Evolutionary conservation across 2,113 vertebrate genomes (phyloP), one percentile per base, ranked within the genome.

Genomic region (Columba livia): DNA sequence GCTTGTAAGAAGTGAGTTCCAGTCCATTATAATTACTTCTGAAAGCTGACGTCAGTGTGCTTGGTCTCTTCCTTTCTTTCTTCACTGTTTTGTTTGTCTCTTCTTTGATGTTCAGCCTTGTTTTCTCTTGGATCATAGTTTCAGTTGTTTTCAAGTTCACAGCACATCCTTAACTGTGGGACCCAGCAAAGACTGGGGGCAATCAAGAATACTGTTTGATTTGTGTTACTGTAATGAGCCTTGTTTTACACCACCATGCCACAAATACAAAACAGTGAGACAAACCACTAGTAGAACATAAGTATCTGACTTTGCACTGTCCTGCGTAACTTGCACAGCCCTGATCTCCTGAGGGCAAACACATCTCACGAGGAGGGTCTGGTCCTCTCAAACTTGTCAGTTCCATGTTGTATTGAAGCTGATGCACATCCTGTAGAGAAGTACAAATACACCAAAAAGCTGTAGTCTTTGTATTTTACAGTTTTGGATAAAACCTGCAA

Each of bases 311-410:
- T 73, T 73, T 47, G 50, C 66, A 34, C 48, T n/a, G 31, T 9
- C 6, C 31, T 58, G 28, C 19, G 14, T 38, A 25, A 40, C 53
- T 72, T 56, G 25, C 36, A 75, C 66, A 66, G 24, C 42, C 12
- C 91, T 97, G 96, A 98, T 97, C 98, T 98, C 98, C 95, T 90
- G 94, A 77, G 98, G 97, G 54, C 97, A 98, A 88, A 98, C 83
- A 31, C 85, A 92, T 93, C 71, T 98, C 58, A 98, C 81, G 92
- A 53, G 42, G 89, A 72, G 98, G 98, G 40, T 98, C 96, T 91
- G 94, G 92, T 90, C 95, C 88, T 90, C 92, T 98, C 36, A 97
- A 94, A 64, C 44, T 51, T 72, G 89, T 91, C 65, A 98, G 40
- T 50, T 86, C 93, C 97, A 98, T 98, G n/a, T 97, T 97, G 58